Evolutionary conservation across 2,888 invertebrate species (phyloP), one percentile per base, ranked within the genome.

Genomic region (Ophonus ardosiacus): DNA sequence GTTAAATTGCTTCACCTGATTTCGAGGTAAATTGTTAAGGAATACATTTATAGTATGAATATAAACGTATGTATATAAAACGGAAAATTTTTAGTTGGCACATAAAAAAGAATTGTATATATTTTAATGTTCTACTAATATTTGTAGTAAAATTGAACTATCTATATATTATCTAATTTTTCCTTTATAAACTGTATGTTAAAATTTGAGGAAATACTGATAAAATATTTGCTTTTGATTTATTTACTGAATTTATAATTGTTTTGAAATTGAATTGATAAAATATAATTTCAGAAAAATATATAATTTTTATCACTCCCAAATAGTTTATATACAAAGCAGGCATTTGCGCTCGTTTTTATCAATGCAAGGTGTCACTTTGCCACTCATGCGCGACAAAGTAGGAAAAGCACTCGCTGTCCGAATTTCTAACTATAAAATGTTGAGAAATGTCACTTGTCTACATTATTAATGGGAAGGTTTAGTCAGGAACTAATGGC

Each of bases 111-210:
- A 31, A 31, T 31, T 31, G 31, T 31, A 7, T 59, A 59, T 15
- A 59, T 59, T 17, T 17, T 59, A 59, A 59, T 4, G 5, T 31
- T 31, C 15, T 59, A 59, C 17, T 59, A 31, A n/a, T 59, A 17
- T 59, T 59, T 17, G 17, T 68, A 68, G 31, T 68, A 38, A 38
- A 68, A 68, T 68, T 68, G 10, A 68, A 68, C 68, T 68, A 68
- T 38, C 68, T 68, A 68, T 38, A 68, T 68, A 38, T 68, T 15
- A 68, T 31, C 68, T 68, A 68, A 15, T n/a, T 68, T 31, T 68
- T 68, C n/a, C 63, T 63, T 61, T 63, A 21, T 63, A 24, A 63
- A 63, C 7, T 38, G 6, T 68, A 31, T 13, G 68, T 38, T 4
- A 63, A 63, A 68, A 38, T 38, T 68, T 4, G 31, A 6, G n/a